Percentiles rank a stretch among this genome's conserved stretches.
These are phyloP conservation scores for Ruditapes philippinarum DNA, from an alignment of 1,140 invertebrate genomes.

Conservation along the genomic window DNA sequence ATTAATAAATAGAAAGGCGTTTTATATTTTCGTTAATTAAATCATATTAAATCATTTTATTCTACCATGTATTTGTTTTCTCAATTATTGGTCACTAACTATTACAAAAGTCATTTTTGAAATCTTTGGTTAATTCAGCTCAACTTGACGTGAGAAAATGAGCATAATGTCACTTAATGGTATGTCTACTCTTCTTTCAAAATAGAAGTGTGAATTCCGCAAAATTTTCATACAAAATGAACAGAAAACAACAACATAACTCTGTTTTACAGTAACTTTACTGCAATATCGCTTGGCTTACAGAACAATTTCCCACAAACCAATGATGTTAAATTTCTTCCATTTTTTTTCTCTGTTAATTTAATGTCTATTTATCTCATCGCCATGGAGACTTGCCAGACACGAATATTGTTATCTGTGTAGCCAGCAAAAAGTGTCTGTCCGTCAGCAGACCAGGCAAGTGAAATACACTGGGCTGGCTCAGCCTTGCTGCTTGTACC, in stretches of 20 bases:
- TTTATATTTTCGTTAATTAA: too few relatives aligned
- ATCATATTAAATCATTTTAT: too few relatives aligned
- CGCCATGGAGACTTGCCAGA: slow-evolving; percentile 95
- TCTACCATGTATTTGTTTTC: too few relatives aligned
- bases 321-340: background rate
- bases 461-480: slow-evolving; percentile 97
- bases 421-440: slow-evolving; percentile 99
- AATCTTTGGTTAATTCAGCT: too few relatives aligned
- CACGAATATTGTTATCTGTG: slow-evolving; percentile 99
- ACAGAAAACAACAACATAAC: background rate
- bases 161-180: too few relatives aligned
- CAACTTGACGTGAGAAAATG: too few relatives aligned
- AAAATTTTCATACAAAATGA: too few relatives aligned
- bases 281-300: slow-evolving; percentile 56
- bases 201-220: too few relatives aligned
- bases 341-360: background rate
- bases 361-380: slow-evolving; percentile 71
- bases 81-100: too few relatives aligned
- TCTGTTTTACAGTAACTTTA: slow-evolving; percentile 47
- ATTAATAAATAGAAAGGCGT: too few relatives aligned
- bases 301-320: slow-evolving; percentile 33
- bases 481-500: slow-evolving; percentile 89
- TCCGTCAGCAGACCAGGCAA: slow-evolving; percentile 99
- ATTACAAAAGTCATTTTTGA: too few relatives aligned
- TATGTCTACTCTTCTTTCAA: too few relatives aligned